Conservation (phyloP, 2,113 vertebrate species). For the Vombatus ursinus region DNA sequence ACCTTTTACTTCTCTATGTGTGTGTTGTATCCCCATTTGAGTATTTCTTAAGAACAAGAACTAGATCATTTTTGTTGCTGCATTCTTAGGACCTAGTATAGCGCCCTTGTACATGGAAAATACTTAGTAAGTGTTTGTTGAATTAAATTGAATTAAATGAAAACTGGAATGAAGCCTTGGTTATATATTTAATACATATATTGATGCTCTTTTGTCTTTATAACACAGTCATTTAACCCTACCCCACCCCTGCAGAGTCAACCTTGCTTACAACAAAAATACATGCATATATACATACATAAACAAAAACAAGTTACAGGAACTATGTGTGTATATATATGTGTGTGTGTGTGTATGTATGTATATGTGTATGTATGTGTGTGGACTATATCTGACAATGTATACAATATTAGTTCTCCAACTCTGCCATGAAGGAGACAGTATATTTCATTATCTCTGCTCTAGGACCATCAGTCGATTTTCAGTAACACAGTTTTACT, state of each 20-base stretch:
- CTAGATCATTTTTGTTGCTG: not conserved
- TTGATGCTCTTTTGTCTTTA: not conserved
- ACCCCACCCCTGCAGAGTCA: not conserved
- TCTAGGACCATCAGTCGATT: not conserved
- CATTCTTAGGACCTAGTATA: not conserved
- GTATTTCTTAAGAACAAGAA: not conserved
- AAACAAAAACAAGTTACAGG: not conserved
- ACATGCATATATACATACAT: not conserved
- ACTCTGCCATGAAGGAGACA: not conserved
- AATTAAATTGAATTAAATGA: not conserved
- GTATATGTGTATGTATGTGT: too few species aligned
- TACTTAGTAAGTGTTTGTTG: not conserved
- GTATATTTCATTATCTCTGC: not conserved
- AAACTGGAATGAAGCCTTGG: not conserved
- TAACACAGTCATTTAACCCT: not conserved
- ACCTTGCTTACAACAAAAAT: too few species aligned
- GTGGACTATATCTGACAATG: not conserved
- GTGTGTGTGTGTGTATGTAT: too few species aligned
- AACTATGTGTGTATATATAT: too few species aligned
- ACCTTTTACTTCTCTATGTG: not conserved
- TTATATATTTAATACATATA: not conserved
- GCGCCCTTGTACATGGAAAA: not conserved
- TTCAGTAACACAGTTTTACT: too few species aligned
- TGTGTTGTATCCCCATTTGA: not conserved
- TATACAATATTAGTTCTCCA: not conserved